Evolutionary conservation across 2,797 vertebrate genomes (phyloP), one percentile per base, ranked within the genome.

Genomic region (Cuniculus paca): DNA sequence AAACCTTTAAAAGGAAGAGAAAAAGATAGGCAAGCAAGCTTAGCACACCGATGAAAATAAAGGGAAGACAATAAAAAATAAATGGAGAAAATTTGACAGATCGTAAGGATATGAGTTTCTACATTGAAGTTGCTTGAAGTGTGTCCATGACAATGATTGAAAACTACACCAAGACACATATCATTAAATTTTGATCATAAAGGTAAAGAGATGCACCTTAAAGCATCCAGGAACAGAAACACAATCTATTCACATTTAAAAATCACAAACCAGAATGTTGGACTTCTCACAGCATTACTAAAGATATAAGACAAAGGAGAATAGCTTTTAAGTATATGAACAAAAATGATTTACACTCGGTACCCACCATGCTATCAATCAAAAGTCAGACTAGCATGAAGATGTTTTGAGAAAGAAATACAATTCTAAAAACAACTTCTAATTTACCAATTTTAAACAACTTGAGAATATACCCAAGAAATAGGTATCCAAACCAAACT

Each of bases 181-280:
- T 56, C 65, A 89, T 17, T 42, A 82, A 58, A 90, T 42, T 90
- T 87, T 36, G 82, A 50, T 50, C 26, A 93, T 42, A 78, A 80
- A 72, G 17, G 34, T 58, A 58, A 72, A 80, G 4, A 90, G 36
- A 72, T 87, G 9, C 75, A 61, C 45, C 19, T 80, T 91, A 56
- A 92, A 54, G 28, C 22, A 83, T 92, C 54, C 61, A 70, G 31
- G 50, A 88, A 89, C 2, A n/a, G 45, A 92, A 88, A 12, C 4
- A 50, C 10, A 78, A 70, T 52, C 17, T 48, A 26, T n/a, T 72
- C 61, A 68, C 13, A 52, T 52, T 77, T 6, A 92, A 70, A 95
- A 84, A 39, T 56, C 5, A 70, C 17, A 39, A 63, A n/a, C 81
- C 26, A 91, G 10, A 63, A 60, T 6, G 34, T 8, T 42, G 63